phyloP scores from a whole-genome alignment of 2,888 invertebrate genomes.

The Eupithecia insigniata region DNA sequence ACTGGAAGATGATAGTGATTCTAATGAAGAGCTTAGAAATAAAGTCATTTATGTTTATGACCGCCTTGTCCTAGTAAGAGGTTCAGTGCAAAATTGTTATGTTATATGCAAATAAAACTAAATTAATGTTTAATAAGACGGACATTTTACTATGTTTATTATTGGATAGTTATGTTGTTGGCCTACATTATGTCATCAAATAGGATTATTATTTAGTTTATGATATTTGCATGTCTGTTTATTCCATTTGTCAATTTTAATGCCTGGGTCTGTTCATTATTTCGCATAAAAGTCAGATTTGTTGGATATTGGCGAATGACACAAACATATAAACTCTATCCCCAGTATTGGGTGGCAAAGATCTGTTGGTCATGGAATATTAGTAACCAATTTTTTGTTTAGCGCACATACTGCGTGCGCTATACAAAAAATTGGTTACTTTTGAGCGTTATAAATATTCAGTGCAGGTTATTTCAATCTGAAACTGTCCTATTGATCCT shows the following conservation, averaged over 20 bases:
- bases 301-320: not conserved
- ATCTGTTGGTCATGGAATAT: not conserved
- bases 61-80: not conserved
- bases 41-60: conserved; percentile 2
- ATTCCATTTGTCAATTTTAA: not conserved
- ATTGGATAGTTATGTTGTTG: not conserved
- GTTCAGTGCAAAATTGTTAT: conserved; percentile 7
- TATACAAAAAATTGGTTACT: too few species aligned
- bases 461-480: not conserved
- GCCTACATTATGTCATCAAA: conserved; percentile 5
- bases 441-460: not conserved
- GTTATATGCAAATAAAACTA: conserved; percentile 7
- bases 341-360: too few species aligned
- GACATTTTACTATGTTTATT: conserved; percentile 17
- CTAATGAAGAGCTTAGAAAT: not conserved
- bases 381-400: not conserved
- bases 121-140: not conserved
- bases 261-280: not conserved
- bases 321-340: not conserved
- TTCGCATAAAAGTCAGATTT: not conserved
- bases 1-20: not conserved
- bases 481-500: not conserved
- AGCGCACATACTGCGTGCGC: too few species aligned
- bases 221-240: conserved; percentile 3
- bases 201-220: conserved; percentile 2